Percentiles rank a stretch among this genome's conserved stretches.
Conservation (phyloP, 2,113 vertebrate genomes). For the Garra rufa region DNA sequence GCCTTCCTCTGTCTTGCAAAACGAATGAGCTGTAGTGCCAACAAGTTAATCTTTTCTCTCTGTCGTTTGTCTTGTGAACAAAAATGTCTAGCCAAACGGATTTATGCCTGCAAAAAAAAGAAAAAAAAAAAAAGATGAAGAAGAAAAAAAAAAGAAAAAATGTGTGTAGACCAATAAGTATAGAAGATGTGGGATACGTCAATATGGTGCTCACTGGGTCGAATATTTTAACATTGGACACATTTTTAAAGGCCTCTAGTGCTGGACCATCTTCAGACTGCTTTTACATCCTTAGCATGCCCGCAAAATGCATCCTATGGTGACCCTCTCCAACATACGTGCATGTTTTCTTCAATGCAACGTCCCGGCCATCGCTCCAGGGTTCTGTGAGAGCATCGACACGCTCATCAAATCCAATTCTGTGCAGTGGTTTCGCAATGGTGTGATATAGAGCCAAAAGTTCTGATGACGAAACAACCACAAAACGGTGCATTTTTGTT, state of each 20-base stretch:
- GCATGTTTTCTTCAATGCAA: constrained; percentile 68
- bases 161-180: constrained; percentile 48
- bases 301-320: constrained; percentile 69
- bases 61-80: constrained; percentile 74
- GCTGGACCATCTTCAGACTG: constrained; percentile 61
- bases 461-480: constrained; percentile 57
- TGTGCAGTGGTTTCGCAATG: constrained; percentile 66
- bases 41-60: constrained; percentile 67
- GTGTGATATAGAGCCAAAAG: constrained; percentile 61
- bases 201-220: constrained; percentile 61
- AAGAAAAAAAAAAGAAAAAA: constrained; percentile 45
- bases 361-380: constrained; percentile 55
- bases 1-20: constrained; percentile 76
- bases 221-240: constrained; percentile 53
- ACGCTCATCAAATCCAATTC: constrained; percentile 65
- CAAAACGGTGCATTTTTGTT: constrained; percentile 71
- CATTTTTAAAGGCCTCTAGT: constrained; percentile 57
- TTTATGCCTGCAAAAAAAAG: constrained; percentile 63
- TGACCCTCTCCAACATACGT: constrained; percentile 66
- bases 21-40: constrained; percentile 77
- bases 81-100: constrained; percentile 72
- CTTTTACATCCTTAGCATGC: constrained; percentile 70
- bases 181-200: constrained; percentile 52
- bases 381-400: constrained; percentile 64
- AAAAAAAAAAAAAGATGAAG: constrained; percentile 25